Base-by-base conservation (phyloP, 1,140 invertebrate species). In the Metaphire vulgaris region DNA sequence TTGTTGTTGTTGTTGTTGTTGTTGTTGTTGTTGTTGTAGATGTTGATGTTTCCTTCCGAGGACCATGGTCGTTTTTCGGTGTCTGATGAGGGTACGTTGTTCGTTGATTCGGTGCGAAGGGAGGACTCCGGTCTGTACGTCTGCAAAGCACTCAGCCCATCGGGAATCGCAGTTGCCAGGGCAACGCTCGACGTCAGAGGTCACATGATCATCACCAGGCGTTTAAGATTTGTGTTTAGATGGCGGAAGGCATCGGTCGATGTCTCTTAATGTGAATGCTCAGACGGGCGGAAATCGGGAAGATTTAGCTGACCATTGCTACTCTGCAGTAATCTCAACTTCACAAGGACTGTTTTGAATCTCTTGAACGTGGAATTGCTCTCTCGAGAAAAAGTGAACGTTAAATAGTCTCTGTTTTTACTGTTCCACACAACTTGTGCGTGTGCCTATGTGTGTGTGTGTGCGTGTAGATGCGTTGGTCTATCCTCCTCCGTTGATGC, bases 91-190 rank as follows among this genome's bases (percentile, higher is more conserved):
- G 93, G 93, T 66, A 91, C 90, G 30, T 87, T 95, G 6, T 89
- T 89, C 74, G 92, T 96, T 76, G 89, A 90, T 79, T 89, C 90
- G 74, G 91, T 92, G 0, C 88, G 90, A 81, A 90, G 91, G 74
- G 91, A 93, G 74, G 94, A 96, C 83, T 90, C 92, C 72, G 94
- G 93, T 2, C 92, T 91, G 82, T 92, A 94, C 80, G 91, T 94
- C 0, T 96, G 94, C 83, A 93, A 92, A 67, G 93, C 92, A 2
- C 89, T 96, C 71, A 94, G 92, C 81, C 91, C 91, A 15, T 92
- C 93, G 26, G 94, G 93, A 16, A 93, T 92, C 1, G 90, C 90
- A 33, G 92, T 92, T 32, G 90, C 91, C 1, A 89, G 91, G 68
- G 92, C 92, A 29, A 91, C 90, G 82, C 88, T 96, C 56, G 90